Conservation (phyloP, 2,113 vertebrate species). For the Apteryx owenii region DNA sequence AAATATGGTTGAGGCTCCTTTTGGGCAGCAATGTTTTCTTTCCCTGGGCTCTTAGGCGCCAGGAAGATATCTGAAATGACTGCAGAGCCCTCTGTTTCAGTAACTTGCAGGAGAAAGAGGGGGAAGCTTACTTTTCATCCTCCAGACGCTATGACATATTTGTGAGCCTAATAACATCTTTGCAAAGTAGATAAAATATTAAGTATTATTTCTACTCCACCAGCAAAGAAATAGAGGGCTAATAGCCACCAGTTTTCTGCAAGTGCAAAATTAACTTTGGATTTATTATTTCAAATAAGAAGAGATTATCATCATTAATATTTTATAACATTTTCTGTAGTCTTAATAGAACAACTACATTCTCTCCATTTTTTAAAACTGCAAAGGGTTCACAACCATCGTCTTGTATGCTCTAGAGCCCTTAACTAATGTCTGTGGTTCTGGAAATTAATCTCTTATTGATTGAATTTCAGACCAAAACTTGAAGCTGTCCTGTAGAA, state of each 20-base stretch:
- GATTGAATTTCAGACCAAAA: not conserved
- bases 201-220: constrained; percentile 47
- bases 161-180: constrained; percentile 67
- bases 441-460: not conserved
- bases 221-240: constrained; percentile 30
- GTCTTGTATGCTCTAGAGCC: not conserved
- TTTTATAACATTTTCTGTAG: constrained; percentile 65
- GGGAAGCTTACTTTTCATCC: constrained; percentile 29
- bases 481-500: not conserved
- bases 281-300: constrained; percentile 77
- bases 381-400: not conserved
- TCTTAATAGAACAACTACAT: constrained; percentile 9
- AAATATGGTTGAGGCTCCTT: not conserved
- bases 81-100: constrained; percentile 21
- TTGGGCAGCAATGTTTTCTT: not conserved
- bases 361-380: not conserved
- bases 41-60: not conserved
- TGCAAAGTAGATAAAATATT: constrained; percentile 65
- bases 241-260: not conserved
- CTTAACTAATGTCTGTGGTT: not conserved
- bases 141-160: constrained; percentile 39
- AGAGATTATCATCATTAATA: constrained; percentile 71
- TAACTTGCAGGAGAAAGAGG: not conserved
- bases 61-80: not conserved
- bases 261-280: constrained; percentile 62